Conservation (phyloP, 30 jellyfish, hydroid and myxozoan species). For the Aurelia aurita region DNA sequence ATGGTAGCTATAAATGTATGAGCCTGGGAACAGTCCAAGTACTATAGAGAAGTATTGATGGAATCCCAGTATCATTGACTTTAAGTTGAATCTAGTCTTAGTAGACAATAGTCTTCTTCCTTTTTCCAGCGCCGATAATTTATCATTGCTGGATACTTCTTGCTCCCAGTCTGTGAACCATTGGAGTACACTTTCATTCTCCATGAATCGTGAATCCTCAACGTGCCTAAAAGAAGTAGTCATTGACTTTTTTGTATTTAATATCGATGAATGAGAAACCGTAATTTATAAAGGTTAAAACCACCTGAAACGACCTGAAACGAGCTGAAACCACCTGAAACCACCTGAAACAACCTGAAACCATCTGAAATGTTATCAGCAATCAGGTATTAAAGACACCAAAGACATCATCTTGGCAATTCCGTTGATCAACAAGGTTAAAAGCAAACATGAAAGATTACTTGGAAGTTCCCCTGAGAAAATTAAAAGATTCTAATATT, state of each 20-base stretch:
- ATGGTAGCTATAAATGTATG: slow-evolving; percentile 11
- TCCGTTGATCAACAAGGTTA: too few species aligned
- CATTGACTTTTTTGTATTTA: background rate
- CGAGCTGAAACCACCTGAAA: too few species aligned
- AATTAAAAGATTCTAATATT: too few species aligned
- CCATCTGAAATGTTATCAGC: too few species aligned
- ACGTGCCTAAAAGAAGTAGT: background rate
- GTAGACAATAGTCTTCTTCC: background rate
- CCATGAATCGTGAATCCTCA: slow-evolving; percentile 12
- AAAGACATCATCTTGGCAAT: too few species aligned
- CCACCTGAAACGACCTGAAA: too few species aligned
- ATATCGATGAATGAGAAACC: too few species aligned
- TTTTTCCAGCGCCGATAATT: slow-evolving; percentile 1
- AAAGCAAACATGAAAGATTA: too few species aligned
- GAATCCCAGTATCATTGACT: slow-evolving; percentile 19
- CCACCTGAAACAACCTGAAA: too few species aligned
- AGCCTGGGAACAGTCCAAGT: background rate
- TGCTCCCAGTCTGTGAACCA: slow-evolving; percentile 28
- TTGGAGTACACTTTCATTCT: slow-evolving; percentile 8
- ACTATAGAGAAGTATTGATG: background rate
- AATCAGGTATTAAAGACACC: too few species aligned
- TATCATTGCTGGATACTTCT: background rate
- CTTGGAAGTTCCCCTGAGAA: too few species aligned
- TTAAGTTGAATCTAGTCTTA: slow-evolving; percentile 5
- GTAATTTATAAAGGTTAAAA: too few species aligned